These are phyloP conservation scores for Stegostoma tigrinum DNA, from an alignment of 2,113 vertebrate species.

Conservation along the genomic window DNA sequence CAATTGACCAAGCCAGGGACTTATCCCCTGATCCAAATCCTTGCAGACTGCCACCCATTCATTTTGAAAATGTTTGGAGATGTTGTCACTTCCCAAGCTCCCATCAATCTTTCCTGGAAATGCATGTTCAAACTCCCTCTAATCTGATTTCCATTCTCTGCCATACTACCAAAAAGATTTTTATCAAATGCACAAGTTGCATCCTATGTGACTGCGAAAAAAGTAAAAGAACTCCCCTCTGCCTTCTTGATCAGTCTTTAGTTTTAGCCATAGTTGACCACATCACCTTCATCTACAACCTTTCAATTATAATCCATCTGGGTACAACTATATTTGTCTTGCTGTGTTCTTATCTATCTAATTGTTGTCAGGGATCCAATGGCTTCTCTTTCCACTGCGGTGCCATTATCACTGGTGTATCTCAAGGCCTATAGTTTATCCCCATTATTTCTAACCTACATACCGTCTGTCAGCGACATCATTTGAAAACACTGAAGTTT, in stretches of 20 bases:
- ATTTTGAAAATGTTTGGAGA: not conserved
- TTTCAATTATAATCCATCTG: not conserved
- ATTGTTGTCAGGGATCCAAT: too few species aligned
- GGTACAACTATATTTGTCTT: not conserved
- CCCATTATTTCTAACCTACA: not conserved
- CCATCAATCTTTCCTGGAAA: not conserved
- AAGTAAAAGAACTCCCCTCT: not conserved
- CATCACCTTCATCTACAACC: not conserved
- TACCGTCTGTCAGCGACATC: not conserved
- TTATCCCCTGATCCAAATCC: not conserved
- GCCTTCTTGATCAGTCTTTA: not conserved
- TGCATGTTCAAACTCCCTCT: not conserved
- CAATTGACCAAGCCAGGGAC: not conserved
- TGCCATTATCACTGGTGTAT: not conserved
- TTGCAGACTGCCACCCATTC: not conserved
- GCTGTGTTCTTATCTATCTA: not conserved
- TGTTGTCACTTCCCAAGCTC: not conserved
- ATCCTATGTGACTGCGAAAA: not conserved
- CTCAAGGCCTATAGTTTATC: not conserved
- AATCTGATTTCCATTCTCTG: not conserved
- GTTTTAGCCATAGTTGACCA: not conserved
- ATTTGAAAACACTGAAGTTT: not conserved
- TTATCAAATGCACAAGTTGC: not conserved
- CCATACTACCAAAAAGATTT: not conserved
- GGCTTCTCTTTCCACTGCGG: too few species aligned